Conservation (phyloP, 2,888 invertebrate genomes). For the Brachyptera risi region DNA sequence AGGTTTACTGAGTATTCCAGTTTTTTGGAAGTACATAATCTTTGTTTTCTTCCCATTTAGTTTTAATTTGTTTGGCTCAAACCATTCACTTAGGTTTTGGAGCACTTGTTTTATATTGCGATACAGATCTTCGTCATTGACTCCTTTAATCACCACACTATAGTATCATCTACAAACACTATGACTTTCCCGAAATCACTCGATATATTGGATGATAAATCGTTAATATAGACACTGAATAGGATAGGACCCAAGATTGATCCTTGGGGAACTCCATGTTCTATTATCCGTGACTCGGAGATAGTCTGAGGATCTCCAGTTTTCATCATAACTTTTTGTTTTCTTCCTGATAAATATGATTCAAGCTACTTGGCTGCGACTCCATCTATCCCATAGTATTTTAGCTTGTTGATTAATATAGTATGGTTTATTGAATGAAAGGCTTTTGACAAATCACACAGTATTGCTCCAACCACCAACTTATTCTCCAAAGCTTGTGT, state of each 20-base stretch:
- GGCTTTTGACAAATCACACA: conserved; percentile 13
- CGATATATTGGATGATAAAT: not conserved
- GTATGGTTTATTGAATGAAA: conserved; percentile 10
- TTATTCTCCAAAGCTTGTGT: conserved; percentile 1
- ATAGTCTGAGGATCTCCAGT: too few species aligned
- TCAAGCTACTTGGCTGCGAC: not conserved
- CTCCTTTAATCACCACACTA: not conserved
- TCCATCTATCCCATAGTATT: not conserved
- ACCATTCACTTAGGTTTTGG: not conserved
- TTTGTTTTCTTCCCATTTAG: not conserved
- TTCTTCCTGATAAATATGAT: not conserved
- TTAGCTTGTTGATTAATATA: not conserved
- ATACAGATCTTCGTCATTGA: not conserved
- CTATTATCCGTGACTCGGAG: not conserved
- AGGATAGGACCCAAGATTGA: not conserved
- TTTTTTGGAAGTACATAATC: not conserved
- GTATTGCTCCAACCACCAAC: not conserved
- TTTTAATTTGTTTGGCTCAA: not conserved
- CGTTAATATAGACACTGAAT: not conserved
- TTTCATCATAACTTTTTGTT: conserved; percentile 4
- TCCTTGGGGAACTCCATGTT: conserved; percentile 3
- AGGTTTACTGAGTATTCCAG: not conserved
- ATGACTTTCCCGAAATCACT: not conserved
- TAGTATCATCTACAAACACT: conserved; percentile 6
- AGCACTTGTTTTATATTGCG: not conserved